These are phyloP conservation scores for Aphelenchoides avenae DNA, from an alignment of 1,140 invertebrate species.

Conservation along the genomic window DNA sequence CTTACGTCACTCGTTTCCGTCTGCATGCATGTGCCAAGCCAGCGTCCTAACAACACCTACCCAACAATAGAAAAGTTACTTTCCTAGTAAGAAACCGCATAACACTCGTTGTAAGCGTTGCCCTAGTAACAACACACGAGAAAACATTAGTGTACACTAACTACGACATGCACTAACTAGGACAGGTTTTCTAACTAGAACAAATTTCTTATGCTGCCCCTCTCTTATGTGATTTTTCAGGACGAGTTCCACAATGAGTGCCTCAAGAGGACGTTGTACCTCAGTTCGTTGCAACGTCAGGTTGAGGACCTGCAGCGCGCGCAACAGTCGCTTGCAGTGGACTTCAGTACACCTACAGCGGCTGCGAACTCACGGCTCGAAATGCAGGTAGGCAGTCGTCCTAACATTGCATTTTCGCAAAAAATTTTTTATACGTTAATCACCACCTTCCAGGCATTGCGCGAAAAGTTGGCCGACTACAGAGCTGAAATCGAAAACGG, in stretches of 20 bases:
- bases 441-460: constrained; percentile 22
- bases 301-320: constrained; percentile 12
- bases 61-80: no score
- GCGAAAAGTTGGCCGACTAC: constrained; percentile 22
- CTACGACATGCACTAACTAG: no score
- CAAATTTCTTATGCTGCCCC: no score
- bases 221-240: no score
- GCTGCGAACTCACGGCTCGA: constrained; percentile 1
- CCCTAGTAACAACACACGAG: no score
- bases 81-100: no score
- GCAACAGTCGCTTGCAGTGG: constrained; percentile 10
- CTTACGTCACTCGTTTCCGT: no score
- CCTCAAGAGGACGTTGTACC: neutral
- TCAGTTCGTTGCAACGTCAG: constrained; percentile 12
- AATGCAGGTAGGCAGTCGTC: neutral
- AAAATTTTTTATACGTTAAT: constrained; percentile 16
- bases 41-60: no score
- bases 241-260: constrained; percentile 20
- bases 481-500: constrained; percentile 19
- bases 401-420: constrained; percentile 15
- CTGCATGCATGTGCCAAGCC: no score
- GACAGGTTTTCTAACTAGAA: no score
- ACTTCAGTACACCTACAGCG: constrained; percentile 2
- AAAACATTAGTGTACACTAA: no score
- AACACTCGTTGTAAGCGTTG: no score